Evolutionary conservation across 2,113 vertebrate species (phyloP).

Genomic region (Oxyura jamaicensis): DNA sequence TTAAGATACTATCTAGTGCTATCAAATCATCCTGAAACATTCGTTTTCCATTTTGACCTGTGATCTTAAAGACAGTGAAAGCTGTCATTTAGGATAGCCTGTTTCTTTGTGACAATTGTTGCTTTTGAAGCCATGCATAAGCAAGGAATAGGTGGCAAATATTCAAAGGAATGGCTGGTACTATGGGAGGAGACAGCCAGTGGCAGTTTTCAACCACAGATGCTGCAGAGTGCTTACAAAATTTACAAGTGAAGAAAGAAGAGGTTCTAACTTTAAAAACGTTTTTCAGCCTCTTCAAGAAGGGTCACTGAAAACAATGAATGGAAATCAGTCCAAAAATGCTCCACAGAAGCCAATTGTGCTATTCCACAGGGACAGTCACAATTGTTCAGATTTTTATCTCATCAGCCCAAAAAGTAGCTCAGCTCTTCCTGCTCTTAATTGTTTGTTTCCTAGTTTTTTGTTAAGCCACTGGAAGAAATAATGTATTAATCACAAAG

Average conservation of each 20-base stretch:
- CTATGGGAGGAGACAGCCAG: slow-evolving; percentile 24
- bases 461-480: slow-evolving; percentile 36
- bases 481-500: slow-evolving; percentile 28
- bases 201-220: slow-evolving; percentile 25
- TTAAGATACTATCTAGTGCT: background rate
- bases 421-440: slow-evolving; percentile 47
- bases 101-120: slow-evolving; percentile 50
- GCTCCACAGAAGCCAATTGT: background rate
- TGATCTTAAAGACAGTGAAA: slow-evolving; percentile 38
- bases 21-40: slow-evolving; percentile 11
- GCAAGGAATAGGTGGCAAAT: slow-evolving; percentile 26
- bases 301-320: slow-evolving; percentile 52
- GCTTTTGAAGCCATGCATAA: slow-evolving; percentile 19
- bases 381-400: slow-evolving; percentile 47
- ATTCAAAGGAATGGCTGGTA: slow-evolving; percentile 15
- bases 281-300: slow-evolving; percentile 16
- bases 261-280: background rate
- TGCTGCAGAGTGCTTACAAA: slow-evolving; percentile 14
- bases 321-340: slow-evolving; percentile 54
- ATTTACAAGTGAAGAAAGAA: slow-evolving; percentile 21
- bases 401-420: slow-evolving; percentile 34
- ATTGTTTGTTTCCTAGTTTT: slow-evolving; percentile 27
- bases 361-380: slow-evolving; percentile 1
- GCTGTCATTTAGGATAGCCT: background rate
- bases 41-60: slow-evolving; percentile 50